Evolutionary conservation across 2,113 vertebrate genomes (phyloP), one percentile per base, ranked within the genome.

Genomic region (Ammodramus savannarum): DNA sequence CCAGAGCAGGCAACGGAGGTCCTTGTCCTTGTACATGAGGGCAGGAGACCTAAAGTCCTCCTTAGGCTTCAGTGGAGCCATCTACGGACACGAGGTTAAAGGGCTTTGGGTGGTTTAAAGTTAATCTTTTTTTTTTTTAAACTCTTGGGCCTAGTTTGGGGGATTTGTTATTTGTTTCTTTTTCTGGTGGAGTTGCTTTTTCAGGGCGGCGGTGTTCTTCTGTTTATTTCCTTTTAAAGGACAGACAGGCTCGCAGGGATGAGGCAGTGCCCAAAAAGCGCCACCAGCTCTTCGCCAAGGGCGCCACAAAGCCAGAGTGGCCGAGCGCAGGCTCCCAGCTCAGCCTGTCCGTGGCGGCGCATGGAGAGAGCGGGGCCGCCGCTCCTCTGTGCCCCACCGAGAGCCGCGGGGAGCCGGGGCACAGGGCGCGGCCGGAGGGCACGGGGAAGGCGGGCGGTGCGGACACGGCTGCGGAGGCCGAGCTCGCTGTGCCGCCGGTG

Each of bases 21-120:
- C 43, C 52, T 29, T 15, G 36, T 23, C 46, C 10, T 16, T 0
- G 0, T 7, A 19, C 4, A 0, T 0, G 8, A 48, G 10, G 29
- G 8, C 41, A 29, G 13, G 12, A 73, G 17, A 27, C 11, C 19
- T 21, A 6, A 59, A 0, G 3, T 38, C 26, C 32, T 54, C 19
- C 46, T 12, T 15, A 17, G 7, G 36, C 58, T 65, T 13, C 25
- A 20, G 38, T 2, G 4, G 14, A 87, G 16, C 10, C 43, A 41
- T 6, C 44, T 32, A 8, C 1, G 9, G 51, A 52, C 8, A 11
- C 0, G 5, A n/a, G 7, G 18, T 44, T 66, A 38, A 84, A 77
- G n/a, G 36, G n/a, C 16, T 19, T n/a, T 2, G 7, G 4, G 8
- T 27, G 7, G 4, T 36, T 20, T 32, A 20, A 21, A n/a, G 51